Conservation (phyloP, 1,140 invertebrate genomes). For the Drosophila pachea region DNA sequence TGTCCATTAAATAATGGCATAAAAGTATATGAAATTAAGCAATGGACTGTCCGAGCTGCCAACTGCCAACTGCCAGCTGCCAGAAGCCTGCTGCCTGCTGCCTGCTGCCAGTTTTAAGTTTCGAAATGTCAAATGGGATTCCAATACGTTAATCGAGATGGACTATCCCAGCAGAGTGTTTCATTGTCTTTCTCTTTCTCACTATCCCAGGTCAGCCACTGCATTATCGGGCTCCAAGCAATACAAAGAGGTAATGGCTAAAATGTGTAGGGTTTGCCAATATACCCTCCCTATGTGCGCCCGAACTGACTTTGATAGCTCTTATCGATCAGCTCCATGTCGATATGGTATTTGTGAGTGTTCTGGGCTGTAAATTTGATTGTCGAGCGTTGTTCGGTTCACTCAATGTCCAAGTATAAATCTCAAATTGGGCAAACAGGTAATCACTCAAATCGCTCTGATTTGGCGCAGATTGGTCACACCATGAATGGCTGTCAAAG, state of each 20-base stretch:
- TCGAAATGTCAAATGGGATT: slow-evolving; percentile 23
- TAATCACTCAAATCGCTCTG: slow-evolving; percentile 71
- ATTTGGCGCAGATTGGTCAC: slow-evolving; percentile 55
- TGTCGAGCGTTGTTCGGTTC: slow-evolving; percentile 12
- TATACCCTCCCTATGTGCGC: background rate
- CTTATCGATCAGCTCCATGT: slow-evolving; percentile 4
- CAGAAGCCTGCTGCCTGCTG: slow-evolving; percentile 8
- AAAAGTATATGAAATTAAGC: slow-evolving; percentile 45
- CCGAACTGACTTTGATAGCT: background rate
- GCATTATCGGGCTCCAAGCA: too few relatives aligned
- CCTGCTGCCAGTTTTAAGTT: slow-evolving; percentile 25
- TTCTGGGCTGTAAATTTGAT: slow-evolving; percentile 15
- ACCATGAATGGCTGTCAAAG: slow-evolving; percentile 51
- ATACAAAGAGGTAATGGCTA: background rate
- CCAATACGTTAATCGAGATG: slow-evolving; percentile 32
- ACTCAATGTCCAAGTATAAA: slow-evolving; percentile 51
- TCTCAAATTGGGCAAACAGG: slow-evolving; percentile 60
- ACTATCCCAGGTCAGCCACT: too few relatives aligned
- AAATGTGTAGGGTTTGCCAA: background rate
- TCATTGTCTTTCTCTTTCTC: too few relatives aligned
- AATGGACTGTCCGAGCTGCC: slow-evolving; percentile 28
- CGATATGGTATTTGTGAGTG: background rate
- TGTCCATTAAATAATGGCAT: slow-evolving; percentile 35
- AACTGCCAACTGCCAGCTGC: slow-evolving; percentile 6
- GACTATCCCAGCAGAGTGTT: too few relatives aligned